phyloP scores from a whole-genome alignment of 2,797 vertebrate genomes.

The Phoeniculus purpureus region DNA sequence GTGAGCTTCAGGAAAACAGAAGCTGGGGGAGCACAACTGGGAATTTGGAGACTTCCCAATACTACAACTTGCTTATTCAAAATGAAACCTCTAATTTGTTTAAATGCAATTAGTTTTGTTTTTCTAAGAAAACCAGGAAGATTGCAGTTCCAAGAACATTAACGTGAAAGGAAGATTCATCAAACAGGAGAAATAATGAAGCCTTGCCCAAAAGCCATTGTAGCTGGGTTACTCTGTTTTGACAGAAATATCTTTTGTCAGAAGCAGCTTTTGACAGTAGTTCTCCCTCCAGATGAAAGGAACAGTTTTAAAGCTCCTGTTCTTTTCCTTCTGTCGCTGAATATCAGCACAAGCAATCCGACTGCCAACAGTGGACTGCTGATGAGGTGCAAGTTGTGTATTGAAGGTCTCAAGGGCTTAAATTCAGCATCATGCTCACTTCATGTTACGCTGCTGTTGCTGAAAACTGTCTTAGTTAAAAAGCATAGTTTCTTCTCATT shows the following conservation, averaged over 20 bases:
- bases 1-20: background rate
- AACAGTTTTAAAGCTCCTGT: background rate
- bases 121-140: background rate
- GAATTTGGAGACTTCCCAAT: background rate
- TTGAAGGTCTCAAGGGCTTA: background rate
- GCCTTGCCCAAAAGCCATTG: background rate
- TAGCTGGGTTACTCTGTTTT: background rate
- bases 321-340: background rate
- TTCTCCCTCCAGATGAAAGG: background rate
- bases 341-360: background rate
- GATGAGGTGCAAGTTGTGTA: background rate
- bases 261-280: constrained; percentile 26
- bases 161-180: background rate
- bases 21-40: background rate
- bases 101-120: background rate
- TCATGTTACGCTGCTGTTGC: background rate
- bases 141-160: background rate
- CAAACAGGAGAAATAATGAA: constrained; percentile 9
- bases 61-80: background rate
- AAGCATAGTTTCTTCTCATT: background rate
- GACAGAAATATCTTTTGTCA: constrained; percentile 34
- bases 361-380: background rate
- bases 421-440: background rate
- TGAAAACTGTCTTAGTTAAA: background rate
- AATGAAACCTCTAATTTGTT: background rate